Evolutionary conservation across 2,797 vertebrate species (phyloP).

Genomic region (Channallabes apus): DNA sequence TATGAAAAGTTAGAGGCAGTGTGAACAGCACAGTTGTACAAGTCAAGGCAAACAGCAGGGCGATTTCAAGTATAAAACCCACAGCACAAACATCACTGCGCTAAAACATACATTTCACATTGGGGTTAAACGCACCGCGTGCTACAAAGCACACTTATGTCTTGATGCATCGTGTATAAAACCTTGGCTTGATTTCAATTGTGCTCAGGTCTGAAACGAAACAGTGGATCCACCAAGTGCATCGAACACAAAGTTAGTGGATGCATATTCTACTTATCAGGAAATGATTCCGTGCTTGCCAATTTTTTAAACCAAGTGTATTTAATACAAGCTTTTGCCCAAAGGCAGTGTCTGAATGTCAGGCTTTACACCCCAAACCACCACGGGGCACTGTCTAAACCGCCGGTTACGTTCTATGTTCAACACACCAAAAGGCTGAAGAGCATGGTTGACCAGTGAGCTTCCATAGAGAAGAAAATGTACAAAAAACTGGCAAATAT

Average conservation of each 20-base stretch:
- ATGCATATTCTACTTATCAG: neutral
- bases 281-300: neutral
- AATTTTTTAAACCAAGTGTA: conserved; percentile 4
- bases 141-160: neutral
- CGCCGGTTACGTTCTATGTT: conserved; percentile 4
- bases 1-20: conserved; percentile 41
- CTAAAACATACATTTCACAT: conserved; percentile 39
- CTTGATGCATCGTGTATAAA: neutral
- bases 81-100: conserved; percentile 49
- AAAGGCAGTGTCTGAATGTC: conserved; percentile 37
- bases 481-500: conserved; percentile 57
- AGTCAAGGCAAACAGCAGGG: conserved; percentile 42
- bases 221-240: neutral
- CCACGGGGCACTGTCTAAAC: conserved; percentile 46
- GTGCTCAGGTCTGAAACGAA: conserved; percentile 1
- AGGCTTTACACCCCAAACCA: conserved; percentile 47
- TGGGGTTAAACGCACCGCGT: conserved; percentile 32
- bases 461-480: conserved; percentile 43
- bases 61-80: conserved; percentile 56
- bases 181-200: conserved; percentile 12
- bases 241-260: neutral
- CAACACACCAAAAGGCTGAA: conserved; percentile 23
- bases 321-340: conserved; percentile 6
- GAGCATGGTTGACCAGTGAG: conserved; percentile 41
- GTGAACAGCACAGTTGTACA: conserved; percentile 47